A percentile compares a stretch with the other conserved stretches of the same genome.
Evolutionary conservation across 1,140 invertebrate genomes (phyloP).

Genomic region (Neotoxoptera formosana): DNA sequence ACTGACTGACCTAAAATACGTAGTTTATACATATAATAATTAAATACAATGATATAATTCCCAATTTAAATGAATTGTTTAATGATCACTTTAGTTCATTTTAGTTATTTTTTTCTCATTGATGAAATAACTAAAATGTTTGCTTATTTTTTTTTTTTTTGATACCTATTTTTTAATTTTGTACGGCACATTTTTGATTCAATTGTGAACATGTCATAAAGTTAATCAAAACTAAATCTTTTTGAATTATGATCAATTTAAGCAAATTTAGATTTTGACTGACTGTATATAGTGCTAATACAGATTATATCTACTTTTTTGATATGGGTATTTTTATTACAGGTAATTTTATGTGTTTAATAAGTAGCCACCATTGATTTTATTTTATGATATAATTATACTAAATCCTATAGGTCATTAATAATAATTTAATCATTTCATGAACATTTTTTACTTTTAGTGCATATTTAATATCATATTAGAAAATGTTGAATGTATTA

Average conservation of each 20-base stretch:
- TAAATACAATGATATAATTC: neutral
- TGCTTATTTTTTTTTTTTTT: too few species aligned
- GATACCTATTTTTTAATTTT: neutral
- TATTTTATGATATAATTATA: too few species aligned
- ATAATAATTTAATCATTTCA: too few species aligned
- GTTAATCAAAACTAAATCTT: too few species aligned
- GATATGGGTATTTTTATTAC: neutral
- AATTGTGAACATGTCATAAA: neutral
- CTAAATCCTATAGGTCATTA: too few species aligned
- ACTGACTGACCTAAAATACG: constrained; percentile 13
- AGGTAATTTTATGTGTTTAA: too few species aligned
- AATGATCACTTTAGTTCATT: neutral
- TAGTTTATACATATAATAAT: neutral
- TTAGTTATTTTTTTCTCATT: neutral
- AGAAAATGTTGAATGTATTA: neutral
- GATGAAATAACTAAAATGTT: too few species aligned
- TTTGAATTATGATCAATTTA: too few species aligned
- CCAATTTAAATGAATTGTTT: neutral
- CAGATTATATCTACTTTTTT: neutral
- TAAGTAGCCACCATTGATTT: too few species aligned
- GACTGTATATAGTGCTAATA: neutral
- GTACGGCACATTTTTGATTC: neutral
- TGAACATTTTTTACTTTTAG: too few species aligned
- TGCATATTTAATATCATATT: neutral
- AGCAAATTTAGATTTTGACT: too few species aligned